Conservation (phyloP, 2,113 vertebrate species). For the Motacilla alba region DNA sequence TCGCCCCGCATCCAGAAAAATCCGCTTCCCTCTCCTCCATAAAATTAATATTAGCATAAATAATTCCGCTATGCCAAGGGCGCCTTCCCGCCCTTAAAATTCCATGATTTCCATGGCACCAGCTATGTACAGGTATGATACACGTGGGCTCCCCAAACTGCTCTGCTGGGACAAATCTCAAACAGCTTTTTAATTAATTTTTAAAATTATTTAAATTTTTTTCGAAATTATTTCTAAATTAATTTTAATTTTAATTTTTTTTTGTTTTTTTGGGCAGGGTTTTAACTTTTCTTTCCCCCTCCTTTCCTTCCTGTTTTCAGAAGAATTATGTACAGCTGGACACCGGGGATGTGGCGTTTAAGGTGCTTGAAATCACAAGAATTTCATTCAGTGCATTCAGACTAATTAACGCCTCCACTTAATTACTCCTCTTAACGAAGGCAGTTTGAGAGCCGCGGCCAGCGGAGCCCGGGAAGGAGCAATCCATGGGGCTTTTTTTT, state of each 20-base stretch:
- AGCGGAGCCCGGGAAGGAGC: not conserved
- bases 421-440: not conserved
- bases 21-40: conserved; percentile 18
- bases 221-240: too few relatives aligned
- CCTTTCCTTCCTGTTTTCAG: not conserved
- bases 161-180: not conserved
- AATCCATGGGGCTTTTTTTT: not conserved
- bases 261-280: not conserved
- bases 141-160: not conserved
- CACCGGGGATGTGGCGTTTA: conserved; percentile 28
- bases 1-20: not conserved
- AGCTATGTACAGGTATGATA: conserved; percentile 34
- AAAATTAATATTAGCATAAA: conserved; percentile 72
- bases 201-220: not conserved
- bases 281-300: fast-evolving
- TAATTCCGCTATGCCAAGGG: conserved; percentile 61
- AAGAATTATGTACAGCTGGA: conserved; percentile 61
- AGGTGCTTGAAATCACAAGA: conserved; percentile 56
- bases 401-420: not conserved
- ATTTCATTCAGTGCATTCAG: conserved; percentile 61
- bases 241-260: too few relatives aligned
- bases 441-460: not conserved
- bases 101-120: not conserved
- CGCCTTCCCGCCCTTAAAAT: not conserved
- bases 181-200: not conserved